Percentiles rank a stretch among this genome's conserved stretches.
These are phyloP conservation scores for Pollenia griseotomentosa DNA, from an alignment of 2,888 invertebrate genomes.

Conservation along the genomic window DNA sequence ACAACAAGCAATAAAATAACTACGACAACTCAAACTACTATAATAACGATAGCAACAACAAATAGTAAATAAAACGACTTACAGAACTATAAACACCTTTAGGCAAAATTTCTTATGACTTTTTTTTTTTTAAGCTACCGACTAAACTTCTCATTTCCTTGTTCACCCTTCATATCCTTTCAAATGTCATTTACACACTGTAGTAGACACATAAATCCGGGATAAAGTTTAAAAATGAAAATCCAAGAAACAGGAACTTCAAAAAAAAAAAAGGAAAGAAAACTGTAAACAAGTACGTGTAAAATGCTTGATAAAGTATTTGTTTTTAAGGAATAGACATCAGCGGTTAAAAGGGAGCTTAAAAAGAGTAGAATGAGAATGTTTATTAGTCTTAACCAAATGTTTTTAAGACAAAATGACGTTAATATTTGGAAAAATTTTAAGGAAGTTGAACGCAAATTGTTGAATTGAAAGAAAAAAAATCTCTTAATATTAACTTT, in stretches of 20 bases:
- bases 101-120: conserved; percentile 55
- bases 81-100: conserved; percentile 48
- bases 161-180: background rate
- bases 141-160: background rate
- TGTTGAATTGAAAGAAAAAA: too few relatives aligned
- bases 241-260: conserved; percentile 14
- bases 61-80: conserved; percentile 43
- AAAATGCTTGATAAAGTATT: conserved; percentile 57
- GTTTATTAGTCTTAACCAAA: background rate
- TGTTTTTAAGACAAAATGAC: background rate
- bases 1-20: conserved; percentile 43
- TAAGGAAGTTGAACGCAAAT: too few relatives aligned
- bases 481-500: too few relatives aligned
- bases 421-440: too few relatives aligned
- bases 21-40: conserved; percentile 13
- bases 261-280: conserved; percentile 19
- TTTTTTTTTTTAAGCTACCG: conserved; percentile 8
- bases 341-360: background rate
- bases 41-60: conserved; percentile 11
- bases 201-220: conserved; percentile 57
- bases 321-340: conserved; percentile 44
- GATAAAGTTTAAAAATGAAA: conserved; percentile 41
- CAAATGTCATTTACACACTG: conserved; percentile 14
- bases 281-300: conserved; percentile 50
- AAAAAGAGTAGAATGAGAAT: background rate